Base-by-base conservation (phyloP, 2,888 invertebrate species). In the Euzophera pinguis region DNA sequence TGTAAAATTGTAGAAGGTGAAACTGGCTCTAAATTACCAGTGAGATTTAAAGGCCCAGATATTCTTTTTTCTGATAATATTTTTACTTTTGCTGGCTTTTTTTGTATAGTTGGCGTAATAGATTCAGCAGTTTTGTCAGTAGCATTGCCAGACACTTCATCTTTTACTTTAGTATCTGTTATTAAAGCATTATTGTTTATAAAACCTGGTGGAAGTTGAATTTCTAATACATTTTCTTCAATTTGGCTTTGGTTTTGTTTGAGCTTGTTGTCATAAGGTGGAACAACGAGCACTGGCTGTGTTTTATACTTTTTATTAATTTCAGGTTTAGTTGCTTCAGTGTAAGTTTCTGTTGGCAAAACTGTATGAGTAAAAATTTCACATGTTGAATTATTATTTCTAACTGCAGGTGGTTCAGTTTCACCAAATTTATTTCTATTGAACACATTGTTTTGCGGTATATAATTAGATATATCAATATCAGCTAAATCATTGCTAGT, bases 61-160 rank as follows among this genome's bases (percentile, higher is more conserved):
- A 88, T 74, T 55, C 68, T 81, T 59, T 81, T 75, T 59, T 86
- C 80, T 35, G 85, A 85, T 63, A 88, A 58, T 52, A 89, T 87
- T 59, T 61, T 74, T 6, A 88, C 68, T 66, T 68, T 79, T 39
- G 72, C 68, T 43, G 32, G 9, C 6, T 32, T 45, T 14, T 64
- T 61, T 52, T 47, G 34, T 52, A 17, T 53, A 7, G 38, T 45
- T 22, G 41, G 9, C 16, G 7, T 52, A n/a, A 43, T 50, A 37
- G 43, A 16, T 16, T 16, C 12, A 22, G n/a, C 1, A 3, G 13
- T 13, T 27, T 35, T 35, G 6, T 13, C 5, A 32, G 32, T 14
- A 16, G 13, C 0, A 9, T 14, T 39, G 9, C 14, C 16, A 16
- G 9, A 14, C 5, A 16, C 5, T 16, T 3, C 7, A 10, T 16